Evolutionary conservation across 2,888 invertebrate species (phyloP).

Genomic region (Sympetrum striolatum): DNA sequence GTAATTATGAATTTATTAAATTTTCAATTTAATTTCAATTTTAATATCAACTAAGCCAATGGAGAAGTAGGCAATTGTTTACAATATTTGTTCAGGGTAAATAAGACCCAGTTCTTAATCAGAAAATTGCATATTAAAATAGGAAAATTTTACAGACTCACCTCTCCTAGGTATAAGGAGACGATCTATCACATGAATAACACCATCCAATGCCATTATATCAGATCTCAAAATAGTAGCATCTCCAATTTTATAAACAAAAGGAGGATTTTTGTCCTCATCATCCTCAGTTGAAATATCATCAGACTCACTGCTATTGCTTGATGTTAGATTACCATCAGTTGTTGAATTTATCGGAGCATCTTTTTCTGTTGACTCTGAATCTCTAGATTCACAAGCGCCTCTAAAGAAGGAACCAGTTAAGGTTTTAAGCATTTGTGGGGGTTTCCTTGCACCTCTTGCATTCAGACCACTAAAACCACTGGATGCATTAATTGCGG

Average conservation of each 20-base stretch:
- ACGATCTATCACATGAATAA: constrained; percentile 25
- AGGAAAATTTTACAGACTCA: not conserved
- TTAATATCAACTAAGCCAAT: not conserved
- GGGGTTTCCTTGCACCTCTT: not conserved
- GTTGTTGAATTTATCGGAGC: not conserved
- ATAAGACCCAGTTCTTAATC: not conserved
- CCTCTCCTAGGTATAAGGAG: constrained; percentile 25
- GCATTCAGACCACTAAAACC: not conserved
- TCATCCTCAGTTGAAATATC: not conserved
- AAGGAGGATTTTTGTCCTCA: not conserved
- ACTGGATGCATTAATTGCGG: not conserved
- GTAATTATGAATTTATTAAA: not conserved
- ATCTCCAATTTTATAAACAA: constrained; percentile 16
- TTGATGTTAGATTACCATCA: not conserved
- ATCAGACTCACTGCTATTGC: not conserved
- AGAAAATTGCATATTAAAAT: not conserved
- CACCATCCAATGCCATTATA: constrained; percentile 38
- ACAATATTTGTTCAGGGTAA: not conserved
- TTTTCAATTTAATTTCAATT: not conserved
- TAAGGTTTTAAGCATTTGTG: not conserved
- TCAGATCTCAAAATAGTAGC: constrained; percentile 24
- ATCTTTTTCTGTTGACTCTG: not conserved
- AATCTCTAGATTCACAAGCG: not conserved
- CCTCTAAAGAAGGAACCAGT: not conserved
- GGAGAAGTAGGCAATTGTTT: not conserved